Evolutionary conservation across 2,113 vertebrate genomes (phyloP).

Genomic region (Pollimyrus isidori): DNA sequence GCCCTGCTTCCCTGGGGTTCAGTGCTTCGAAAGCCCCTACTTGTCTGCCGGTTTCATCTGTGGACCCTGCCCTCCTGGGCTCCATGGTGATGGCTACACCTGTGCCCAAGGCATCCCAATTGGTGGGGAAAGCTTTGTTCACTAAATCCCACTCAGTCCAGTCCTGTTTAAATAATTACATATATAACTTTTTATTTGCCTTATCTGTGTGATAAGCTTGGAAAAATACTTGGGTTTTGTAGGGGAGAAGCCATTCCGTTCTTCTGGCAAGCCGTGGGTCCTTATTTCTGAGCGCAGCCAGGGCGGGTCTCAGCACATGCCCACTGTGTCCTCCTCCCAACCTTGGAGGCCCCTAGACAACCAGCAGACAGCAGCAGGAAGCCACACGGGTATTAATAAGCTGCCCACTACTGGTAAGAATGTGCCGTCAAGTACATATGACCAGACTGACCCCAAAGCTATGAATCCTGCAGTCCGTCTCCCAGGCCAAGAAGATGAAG

Average conservation of each 20-base stretch:
- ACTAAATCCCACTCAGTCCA: background rate
- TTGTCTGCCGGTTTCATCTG: slow-evolving; percentile 54
- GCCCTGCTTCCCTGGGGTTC: slow-evolving; percentile 57
- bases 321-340: slow-evolving; percentile 24
- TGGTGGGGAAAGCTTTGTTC: slow-evolving; percentile 32
- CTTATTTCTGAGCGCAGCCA: slow-evolving; percentile 28
- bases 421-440: slow-evolving; percentile 21
- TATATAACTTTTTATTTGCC: background rate
- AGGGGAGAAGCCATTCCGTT: slow-evolving; percentile 41
- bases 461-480: slow-evolving; percentile 23
- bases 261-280: slow-evolving; percentile 22
- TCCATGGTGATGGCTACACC: slow-evolving; percentile 52
- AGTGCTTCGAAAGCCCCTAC: slow-evolving; percentile 56
- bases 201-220: background rate
- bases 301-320: slow-evolving; percentile 10
- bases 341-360: slow-evolving; percentile 26
- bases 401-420: slow-evolving; percentile 28
- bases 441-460: slow-evolving; percentile 32
- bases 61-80: slow-evolving; percentile 57
- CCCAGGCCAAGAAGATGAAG: slow-evolving; percentile 31
- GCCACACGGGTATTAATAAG: slow-evolving; percentile 23
- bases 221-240: slow-evolving; percentile 46
- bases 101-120: slow-evolving; percentile 38
- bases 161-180: background rate
- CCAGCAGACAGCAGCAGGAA: slow-evolving; percentile 29